phyloP scores from a whole-genome alignment of 1,140 invertebrate genomes.

The Calephelis nemesis region DNA sequence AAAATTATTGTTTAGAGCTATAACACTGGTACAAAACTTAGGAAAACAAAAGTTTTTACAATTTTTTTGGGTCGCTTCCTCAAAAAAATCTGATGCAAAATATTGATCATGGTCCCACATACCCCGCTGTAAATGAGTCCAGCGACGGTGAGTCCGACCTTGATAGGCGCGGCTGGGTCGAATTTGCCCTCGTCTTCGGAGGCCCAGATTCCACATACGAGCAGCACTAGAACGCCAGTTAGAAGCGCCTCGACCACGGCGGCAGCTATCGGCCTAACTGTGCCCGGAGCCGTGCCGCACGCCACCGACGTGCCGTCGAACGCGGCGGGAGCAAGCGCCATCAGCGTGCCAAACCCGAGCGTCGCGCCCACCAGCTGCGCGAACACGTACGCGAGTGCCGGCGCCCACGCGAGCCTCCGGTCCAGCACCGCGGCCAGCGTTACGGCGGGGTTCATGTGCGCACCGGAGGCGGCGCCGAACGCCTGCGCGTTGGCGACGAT shows the following conservation, averaged over 20 bases:
- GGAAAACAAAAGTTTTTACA: too few relatives aligned
- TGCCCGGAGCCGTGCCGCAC: constrained; percentile 35
- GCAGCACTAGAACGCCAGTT: constrained; percentile 46
- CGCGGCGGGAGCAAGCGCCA: constrained; percentile 35
- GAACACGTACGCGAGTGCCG: constrained; percentile 30
- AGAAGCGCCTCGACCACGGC: constrained; percentile 48
- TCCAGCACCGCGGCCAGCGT: constrained; percentile 52
- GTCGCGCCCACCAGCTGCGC: constrained; percentile 38
- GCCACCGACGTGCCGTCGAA: constrained; percentile 19
- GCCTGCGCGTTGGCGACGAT: constrained; percentile 48
- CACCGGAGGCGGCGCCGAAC: constrained; percentile 58
- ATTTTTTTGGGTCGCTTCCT: too few relatives aligned
- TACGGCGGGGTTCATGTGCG: constrained; percentile 69
- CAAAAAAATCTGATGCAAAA: too few relatives aligned
- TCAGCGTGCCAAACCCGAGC: constrained; percentile 37
- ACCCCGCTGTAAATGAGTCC: constrained; percentile 61
- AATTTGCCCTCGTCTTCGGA: constrained; percentile 40
- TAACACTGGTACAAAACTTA: too few relatives aligned
- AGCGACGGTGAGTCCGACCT: constrained; percentile 57
- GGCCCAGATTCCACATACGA: constrained; percentile 47
- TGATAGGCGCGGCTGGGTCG: constrained; percentile 53
- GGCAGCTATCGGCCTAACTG: constrained; percentile 34
- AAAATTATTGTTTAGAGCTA: too few relatives aligned
- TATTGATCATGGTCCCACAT: neutral
- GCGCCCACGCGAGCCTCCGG: constrained; percentile 32